A percentile compares a stretch with the other conserved stretches of the same genome.
These are phyloP conservation scores for Pomacea maculata DNA, from an alignment of 1,140 invertebrate genomes.

Conservation along the genomic window DNA sequence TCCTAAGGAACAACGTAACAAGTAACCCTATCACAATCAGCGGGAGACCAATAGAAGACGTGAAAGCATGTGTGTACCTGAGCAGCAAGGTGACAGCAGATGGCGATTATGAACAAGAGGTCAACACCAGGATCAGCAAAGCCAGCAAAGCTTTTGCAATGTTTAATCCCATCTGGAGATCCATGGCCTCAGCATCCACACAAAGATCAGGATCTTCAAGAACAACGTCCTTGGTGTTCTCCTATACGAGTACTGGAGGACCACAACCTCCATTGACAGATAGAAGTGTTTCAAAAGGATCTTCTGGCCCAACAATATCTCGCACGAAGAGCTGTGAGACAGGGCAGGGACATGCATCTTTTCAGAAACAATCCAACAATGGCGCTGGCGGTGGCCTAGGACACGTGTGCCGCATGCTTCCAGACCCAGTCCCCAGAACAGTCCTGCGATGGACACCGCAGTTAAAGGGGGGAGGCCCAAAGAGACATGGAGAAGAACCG, in stretches of 20 bases:
- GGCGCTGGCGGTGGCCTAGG: constrained; percentile 18
- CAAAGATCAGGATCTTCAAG: constrained; percentile 31
- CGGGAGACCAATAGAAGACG: not conserved
- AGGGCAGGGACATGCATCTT: too few species aligned
- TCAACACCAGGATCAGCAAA: constrained; percentile 17
- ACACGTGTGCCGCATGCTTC: constrained; percentile 9
- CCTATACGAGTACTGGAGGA: constrained; percentile 29
- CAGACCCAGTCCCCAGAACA: constrained; percentile 2
- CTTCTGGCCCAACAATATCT: constrained; percentile 9
- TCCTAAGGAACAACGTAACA: not conserved
- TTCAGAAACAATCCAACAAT: too few species aligned
- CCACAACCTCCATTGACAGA: constrained; percentile 21
- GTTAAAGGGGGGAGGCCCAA: constrained; percentile 5
- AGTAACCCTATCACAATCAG: too few species aligned
- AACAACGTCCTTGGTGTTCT: constrained; percentile 31
- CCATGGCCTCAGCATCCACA: constrained; percentile 26
- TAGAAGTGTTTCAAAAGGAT: constrained; percentile 24
- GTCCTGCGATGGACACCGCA: not conserved
- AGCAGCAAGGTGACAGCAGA: constrained; percentile 12
- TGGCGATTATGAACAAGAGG: not conserved
- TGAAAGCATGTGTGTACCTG: not conserved
- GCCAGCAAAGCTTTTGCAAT: constrained; percentile 21
- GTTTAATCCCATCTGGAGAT: constrained; percentile 27
- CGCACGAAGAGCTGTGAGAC: not conserved
- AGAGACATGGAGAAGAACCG: too few species aligned